Conservation (phyloP, 2,888 invertebrate species). For the Pseudococcus jackbeardsleyi region DNA sequence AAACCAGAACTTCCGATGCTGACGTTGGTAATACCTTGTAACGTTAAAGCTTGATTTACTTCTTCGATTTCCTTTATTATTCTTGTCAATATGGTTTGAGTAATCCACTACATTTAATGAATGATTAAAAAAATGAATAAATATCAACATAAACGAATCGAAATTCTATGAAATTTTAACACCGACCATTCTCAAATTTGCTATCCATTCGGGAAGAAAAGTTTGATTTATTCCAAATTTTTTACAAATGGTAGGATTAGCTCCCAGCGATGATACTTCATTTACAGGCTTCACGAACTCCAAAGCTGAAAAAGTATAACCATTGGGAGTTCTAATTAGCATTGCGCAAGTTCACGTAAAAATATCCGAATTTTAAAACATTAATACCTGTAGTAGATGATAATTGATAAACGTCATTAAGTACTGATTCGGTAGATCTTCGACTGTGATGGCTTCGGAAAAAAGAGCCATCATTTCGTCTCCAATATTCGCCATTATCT, state of each 20-base stretch:
- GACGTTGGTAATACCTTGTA: conserved; percentile 78
- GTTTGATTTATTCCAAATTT: conserved; percentile 53
- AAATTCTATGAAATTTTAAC: neutral
- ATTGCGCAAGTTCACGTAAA: neutral
- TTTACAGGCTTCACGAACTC: conserved; percentile 59
- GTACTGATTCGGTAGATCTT: conserved; percentile 1
- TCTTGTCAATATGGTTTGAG: conserved; percentile 84
- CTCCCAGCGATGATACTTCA: conserved; percentile 61
- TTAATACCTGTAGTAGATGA: conserved; percentile 55
- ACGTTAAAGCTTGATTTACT: conserved; percentile 79
- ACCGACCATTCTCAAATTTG: conserved; percentile 68
- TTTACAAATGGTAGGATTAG: conserved; percentile 56
- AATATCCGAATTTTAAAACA: too few species aligned
- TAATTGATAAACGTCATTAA: conserved; percentile 58
- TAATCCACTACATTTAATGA: conserved; percentile 78
- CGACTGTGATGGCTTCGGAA: conserved; percentile 34
- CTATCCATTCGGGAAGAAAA: conserved; percentile 74
- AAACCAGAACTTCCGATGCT: conserved; percentile 80
- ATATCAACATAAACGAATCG: neutral
- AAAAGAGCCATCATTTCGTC: conserved; percentile 51
- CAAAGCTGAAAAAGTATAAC: conserved; percentile 7
- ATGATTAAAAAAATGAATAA: neutral
- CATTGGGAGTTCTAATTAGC: neutral
- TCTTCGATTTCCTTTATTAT: conserved; percentile 81
- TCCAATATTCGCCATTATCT: conserved; percentile 53